Base-by-base conservation (phyloP, 2,888 invertebrate species). In the Oxycera nigricornis region DNA sequence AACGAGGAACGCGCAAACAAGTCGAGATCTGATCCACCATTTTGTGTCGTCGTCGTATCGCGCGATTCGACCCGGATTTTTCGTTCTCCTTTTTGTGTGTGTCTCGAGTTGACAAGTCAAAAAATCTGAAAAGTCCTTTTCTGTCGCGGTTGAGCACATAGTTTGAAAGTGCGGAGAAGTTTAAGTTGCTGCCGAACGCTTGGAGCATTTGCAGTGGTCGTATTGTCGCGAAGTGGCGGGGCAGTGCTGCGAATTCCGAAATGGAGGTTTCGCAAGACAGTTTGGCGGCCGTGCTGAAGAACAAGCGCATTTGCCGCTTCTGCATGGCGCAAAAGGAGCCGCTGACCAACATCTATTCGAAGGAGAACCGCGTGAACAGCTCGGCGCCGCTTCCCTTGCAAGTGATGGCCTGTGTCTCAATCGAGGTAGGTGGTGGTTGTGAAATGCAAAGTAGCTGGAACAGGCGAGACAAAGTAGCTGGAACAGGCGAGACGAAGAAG, bases 351-450 rank as follows among this genome's bases (percentile, higher is more conserved):
- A 90, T 94, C 81, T 92, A 91, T 83, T 89, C 90, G 79, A 88
- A 87, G 80, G 87, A 88, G 81, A 81, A 84, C 73, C 87, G 85
- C 78, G 84, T 87, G 77, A 91, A 90, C 83, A 88, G 89, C 80
- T 86, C 88, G 75, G 89, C 91, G 79, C 90, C 91, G 79, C 87
- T 93, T 79, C 88, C 91, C 73, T 84, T 93, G 79, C 93, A 93
- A 87, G 91, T 93, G 80, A 90, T 93, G 89, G 91, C 92, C 72
- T 91, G 91, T 82, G 88, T 91, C 77, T 89, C 92, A 75, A 89
- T 93, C 79, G 93, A 94, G 91, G 93, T 93, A 89, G 86, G 28
- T 46, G 3, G n/a, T n/a, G n/a, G n/a, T n/a, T n/a, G n/a, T n/a
- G n/a, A n/a, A n/a, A n/a, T n/a, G 3, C n/a, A n/a, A n/a, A n/a